These are phyloP conservation scores for Agrenia bidenticulata DNA, from an alignment of 2,888 invertebrate genomes.

Conservation along the genomic window DNA sequence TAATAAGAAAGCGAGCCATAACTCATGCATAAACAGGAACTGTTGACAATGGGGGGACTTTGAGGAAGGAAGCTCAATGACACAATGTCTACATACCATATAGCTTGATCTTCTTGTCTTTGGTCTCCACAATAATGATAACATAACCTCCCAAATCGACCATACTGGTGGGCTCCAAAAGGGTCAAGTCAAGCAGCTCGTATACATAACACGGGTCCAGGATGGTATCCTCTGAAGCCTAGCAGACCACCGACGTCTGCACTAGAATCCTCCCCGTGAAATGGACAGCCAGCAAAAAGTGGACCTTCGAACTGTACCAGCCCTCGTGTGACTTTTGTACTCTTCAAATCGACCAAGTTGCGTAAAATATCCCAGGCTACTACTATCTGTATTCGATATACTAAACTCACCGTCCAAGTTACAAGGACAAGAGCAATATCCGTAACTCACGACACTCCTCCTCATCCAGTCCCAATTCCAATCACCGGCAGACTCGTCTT, in stretches of 20 bases:
- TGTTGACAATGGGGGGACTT: not conserved
- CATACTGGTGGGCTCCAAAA: slow-evolving; percentile 58
- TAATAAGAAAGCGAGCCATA: not conserved
- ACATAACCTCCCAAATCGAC: slow-evolving; percentile 94
- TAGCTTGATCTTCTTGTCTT: slow-evolving; percentile 89
- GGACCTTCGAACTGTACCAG: slow-evolving; percentile 13
- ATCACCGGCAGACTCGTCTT: too few species aligned
- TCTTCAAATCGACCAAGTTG: not conserved
- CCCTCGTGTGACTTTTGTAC: not conserved
- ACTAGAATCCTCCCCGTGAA: slow-evolving; percentile 40
- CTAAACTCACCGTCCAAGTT: too few species aligned
- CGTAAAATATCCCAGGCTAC: too few species aligned
- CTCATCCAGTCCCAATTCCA: too few species aligned
- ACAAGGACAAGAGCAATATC: too few species aligned
- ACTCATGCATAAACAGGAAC: not conserved
- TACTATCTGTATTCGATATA: too few species aligned
- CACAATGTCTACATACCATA: slow-evolving; percentile 66
- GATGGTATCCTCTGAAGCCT: slow-evolving; percentile 48
- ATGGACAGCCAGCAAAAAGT: slow-evolving; percentile 33
- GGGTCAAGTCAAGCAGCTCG: slow-evolving; percentile 53
- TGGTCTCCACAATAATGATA: slow-evolving; percentile 89
- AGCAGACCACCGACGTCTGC: slow-evolving; percentile 47
- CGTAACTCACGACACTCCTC: too few species aligned
- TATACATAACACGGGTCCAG: slow-evolving; percentile 54
- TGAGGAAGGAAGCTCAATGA: too few species aligned